Evolutionary conservation across 2,888 invertebrate species (phyloP), one percentile per base, ranked within the genome.

Genomic region (Rhamnusium bicolor): DNA sequence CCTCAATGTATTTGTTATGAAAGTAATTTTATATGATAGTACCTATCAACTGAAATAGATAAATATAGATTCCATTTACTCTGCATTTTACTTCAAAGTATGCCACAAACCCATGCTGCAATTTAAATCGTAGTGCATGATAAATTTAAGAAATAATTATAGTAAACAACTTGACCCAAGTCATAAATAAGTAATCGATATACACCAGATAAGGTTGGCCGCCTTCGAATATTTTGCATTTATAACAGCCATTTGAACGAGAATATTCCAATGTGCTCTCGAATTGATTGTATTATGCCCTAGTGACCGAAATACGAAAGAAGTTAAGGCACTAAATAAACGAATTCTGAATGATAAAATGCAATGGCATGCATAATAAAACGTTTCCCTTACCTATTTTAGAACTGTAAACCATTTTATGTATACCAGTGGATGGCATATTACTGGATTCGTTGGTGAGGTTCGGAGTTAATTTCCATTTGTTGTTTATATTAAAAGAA

Each of bases 221-320:
- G 51, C 49, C 49, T 10, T 46, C 61, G 60, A 58, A 71, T 66
- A 71, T 71, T 71, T 71, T 66, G 66, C 71, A 71, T 71, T 66
- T 66, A 67, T 49, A 66, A 66, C 71, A 32, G 71, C 71, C 49
- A 49, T 58, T 71, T 29, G 63, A 47, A 56, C 54, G 71, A 27
- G 10, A 19, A 27, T 40, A 27, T 51, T 49, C 61, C 27, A 53
- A 51, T 47, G 32, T 53, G 58, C 66, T 53, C 73, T 61, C 54
- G 18, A 32, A 68, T 63, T 79, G 78, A 78, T 79, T 79, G 79
- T 71, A 78, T 79, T 75, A 73, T 66, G 78, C 76, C 79, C 79
- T 62, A 74, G 79, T 79, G 78, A 77, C 76, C 79, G 74, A 76
- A 78, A 78, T 76, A 73, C 78, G 74, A 77, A 79, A 74, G 73